phyloP scores from a whole-genome alignment of 2,113 vertebrate genomes.

The Apteryx mantelli region DNA sequence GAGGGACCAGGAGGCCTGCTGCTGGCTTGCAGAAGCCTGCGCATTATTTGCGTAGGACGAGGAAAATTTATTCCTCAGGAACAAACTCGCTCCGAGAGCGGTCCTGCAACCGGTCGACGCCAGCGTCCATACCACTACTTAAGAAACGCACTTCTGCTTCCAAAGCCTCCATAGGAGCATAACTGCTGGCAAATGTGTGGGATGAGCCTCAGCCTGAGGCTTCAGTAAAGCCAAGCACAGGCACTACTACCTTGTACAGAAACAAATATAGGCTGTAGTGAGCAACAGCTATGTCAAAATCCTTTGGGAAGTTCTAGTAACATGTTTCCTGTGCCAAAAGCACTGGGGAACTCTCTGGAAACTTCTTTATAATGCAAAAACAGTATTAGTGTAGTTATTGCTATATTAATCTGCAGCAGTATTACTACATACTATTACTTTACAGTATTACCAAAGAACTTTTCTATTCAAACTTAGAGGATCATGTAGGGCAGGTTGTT shows the following conservation, averaged over 20 bases:
- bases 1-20: neutral
- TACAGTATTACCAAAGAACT: neutral
- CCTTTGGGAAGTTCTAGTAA: neutral
- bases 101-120: neutral
- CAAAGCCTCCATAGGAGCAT: neutral
- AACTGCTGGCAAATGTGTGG: neutral
- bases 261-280: neutral
- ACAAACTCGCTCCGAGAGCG: rapidly evolving
- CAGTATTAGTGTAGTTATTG: neutral
- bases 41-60: neutral
- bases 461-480: neutral
- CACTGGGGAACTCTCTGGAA: neutral
- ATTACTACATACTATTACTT: neutral
- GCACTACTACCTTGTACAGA: too few species aligned
- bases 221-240: neutral
- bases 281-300: neutral
- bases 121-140: neutral
- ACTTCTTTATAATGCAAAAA: neutral
- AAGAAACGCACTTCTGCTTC: neutral
- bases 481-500: neutral
- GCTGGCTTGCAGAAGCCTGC: neutral
- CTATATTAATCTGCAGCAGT: too few species aligned
- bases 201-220: neutral
- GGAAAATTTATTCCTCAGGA: neutral
- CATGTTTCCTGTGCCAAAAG: neutral